Evolutionary conservation across 2,797 vertebrate species (phyloP).

Genomic region (Enteromius treurensis): DNA sequence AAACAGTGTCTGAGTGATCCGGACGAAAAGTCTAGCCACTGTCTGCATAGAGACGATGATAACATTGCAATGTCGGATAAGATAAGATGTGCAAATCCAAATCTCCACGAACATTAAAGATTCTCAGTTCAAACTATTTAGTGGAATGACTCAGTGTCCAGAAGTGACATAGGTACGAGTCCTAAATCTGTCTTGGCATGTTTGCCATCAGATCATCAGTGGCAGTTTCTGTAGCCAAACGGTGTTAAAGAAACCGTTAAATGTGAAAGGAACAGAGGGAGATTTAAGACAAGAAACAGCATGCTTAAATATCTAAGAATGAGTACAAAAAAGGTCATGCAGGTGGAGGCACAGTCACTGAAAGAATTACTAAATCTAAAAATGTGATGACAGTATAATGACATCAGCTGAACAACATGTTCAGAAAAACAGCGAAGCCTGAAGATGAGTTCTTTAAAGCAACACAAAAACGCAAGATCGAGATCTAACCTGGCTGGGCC

Average conservation of each 20-base stretch:
- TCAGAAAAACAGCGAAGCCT: conserved; percentile 1
- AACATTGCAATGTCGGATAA: conserved; percentile 6
- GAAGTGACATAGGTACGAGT: conserved; percentile 55
- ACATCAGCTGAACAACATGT: conserved; percentile 6
- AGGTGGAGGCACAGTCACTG: neutral
- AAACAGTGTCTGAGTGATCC: neutral
- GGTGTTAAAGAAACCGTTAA: conserved; percentile 37
- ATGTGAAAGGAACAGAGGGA: neutral
- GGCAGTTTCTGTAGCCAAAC: conserved; percentile 22
- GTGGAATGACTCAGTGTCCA: conserved; percentile 34
- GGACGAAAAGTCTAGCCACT: conserved; percentile 25
- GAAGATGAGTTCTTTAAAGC: neutral
- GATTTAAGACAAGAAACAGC: conserved; percentile 42
- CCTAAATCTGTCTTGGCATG: conserved; percentile 64
- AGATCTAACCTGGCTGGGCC: conserved; percentile 87
- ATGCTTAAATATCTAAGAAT: conserved; percentile 36
- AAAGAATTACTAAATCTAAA: conserved; percentile 13
- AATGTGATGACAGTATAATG: neutral
- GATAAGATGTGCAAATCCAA: neutral
- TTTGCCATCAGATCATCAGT: conserved; percentile 38
- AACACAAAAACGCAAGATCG: neutral
- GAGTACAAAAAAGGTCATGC: neutral
- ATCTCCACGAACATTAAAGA: neutral
- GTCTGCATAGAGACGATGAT: neutral
- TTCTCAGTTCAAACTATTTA: neutral